Conservation (phyloP, 1,140 invertebrate species). For the Zaprionus nigranus region DNA sequence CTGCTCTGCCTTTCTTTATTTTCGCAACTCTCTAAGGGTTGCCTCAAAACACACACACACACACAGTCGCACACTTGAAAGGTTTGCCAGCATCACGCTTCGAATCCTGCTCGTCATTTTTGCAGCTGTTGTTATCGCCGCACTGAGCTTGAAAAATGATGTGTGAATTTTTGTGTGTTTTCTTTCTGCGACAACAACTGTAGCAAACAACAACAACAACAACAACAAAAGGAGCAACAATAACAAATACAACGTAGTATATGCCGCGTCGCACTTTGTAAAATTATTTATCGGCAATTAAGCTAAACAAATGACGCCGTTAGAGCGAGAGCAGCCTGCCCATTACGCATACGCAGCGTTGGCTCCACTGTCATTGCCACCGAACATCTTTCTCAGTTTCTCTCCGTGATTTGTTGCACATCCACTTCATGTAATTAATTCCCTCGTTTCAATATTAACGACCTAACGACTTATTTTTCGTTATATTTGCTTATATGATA, state of each 20-base stretch:
- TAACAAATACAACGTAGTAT: constrained; percentile 1
- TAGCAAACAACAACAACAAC: not conserved
- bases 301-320: constrained; percentile 74
- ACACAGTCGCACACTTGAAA: constrained; percentile 49
- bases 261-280: constrained; percentile 40
- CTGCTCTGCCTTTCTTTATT: not conserved
- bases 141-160: constrained; percentile 75
- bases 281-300: constrained; percentile 77
- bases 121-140: constrained; percentile 66
- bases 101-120: constrained; percentile 62
- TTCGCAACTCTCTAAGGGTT: constrained; percentile 45
- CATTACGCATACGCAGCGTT: constrained; percentile 65
- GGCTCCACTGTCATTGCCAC: not conserved
- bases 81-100: constrained; percentile 59
- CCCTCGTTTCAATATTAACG: not conserved
- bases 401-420: not conserved
- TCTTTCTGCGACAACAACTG: constrained; percentile 12
- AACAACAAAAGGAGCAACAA: not conserved
- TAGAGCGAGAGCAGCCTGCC: constrained; percentile 48
- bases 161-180: constrained; percentile 62
- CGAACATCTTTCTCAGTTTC: not conserved
- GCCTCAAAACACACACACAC: constrained; percentile 22
- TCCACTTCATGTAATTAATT: not conserved
- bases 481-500: no score
- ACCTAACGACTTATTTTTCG: no score